These are phyloP conservation scores for Drosophila bipectinata DNA, from an alignment of 1,140 invertebrate species.

Conservation along the genomic window DNA sequence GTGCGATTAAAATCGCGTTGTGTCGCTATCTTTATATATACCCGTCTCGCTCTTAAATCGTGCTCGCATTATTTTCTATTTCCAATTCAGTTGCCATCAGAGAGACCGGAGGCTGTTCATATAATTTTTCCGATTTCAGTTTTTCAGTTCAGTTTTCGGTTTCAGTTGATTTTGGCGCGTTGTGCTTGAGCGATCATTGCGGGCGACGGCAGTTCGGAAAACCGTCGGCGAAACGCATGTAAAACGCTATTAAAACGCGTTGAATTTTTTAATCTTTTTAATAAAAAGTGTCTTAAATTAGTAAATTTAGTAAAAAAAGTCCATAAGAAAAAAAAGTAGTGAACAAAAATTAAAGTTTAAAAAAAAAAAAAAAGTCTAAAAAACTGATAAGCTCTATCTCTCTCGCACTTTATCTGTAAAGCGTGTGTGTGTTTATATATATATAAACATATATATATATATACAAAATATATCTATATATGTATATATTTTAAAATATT, in stretches of 20 bases:
- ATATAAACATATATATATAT: neutral
- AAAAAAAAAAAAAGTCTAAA: neutral
- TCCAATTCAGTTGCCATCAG: conserved; percentile 47
- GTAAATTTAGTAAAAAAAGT: neutral
- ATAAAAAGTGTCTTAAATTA: neutral
- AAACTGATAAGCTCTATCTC: conserved; percentile 22
- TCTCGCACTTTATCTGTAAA: conserved; percentile 4
- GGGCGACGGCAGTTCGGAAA: conserved; percentile 5
- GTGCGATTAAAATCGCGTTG: conserved; percentile 59
- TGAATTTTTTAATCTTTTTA: neutral
- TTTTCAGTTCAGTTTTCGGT: conserved; percentile 17
- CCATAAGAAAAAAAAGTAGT: neutral
- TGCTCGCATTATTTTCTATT: conserved; percentile 67
- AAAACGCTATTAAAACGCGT: conserved; percentile 23
- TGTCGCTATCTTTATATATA: conserved; percentile 7
- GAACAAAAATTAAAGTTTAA: neutral
- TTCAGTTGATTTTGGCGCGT: conserved; percentile 55
- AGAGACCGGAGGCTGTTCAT: neutral
- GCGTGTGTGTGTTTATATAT: conserved; percentile 16
- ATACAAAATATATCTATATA: neutral
- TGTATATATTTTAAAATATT: neutral
- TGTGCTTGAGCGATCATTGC: conserved; percentile 43
- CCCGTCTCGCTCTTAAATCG: conserved; percentile 15
- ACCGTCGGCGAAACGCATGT: conserved; percentile 15
- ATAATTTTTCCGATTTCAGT: conserved; percentile 12